Evolutionary conservation across 2,888 invertebrate species (phyloP), one percentile per base, ranked within the genome.

Genomic region (Punctoribates punctum): DNA sequence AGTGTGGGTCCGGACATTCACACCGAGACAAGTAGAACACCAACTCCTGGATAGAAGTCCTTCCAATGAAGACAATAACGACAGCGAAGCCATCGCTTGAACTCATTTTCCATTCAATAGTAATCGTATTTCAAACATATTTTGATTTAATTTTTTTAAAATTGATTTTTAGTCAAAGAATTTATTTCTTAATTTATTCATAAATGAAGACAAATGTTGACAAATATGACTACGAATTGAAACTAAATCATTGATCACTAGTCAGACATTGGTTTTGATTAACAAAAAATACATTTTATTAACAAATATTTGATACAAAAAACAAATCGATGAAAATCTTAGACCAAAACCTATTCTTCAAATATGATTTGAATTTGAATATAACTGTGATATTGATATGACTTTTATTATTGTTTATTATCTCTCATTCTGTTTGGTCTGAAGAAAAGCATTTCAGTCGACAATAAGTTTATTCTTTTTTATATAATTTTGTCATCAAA

Each of bases 241-340:
- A 65, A 65, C 65, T 65, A 29, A 65, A 65, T 65, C 65, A 65
- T 65, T 65, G 29, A 65, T 65, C 13, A 65, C 65, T 65, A 65
- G 65, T 65, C 65, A 65, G 6, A 23, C 34, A 29, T 65, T 29
- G 34, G 34, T 34, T 34, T 34, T 34, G 34, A 34, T 34, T 34
- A 34, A 34, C 4, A 4, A 34, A 34, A 34, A 34, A 34, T 8
- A 8, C 34, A 34, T 34, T 34, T 34, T 34, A 34, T 34, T 34
- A 34, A 34, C 8, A 4, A 34, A 34, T 34, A 34, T 34, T 34
- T 34, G 8, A 34, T 34, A n/a, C n/a, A n/a, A n/a, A n/a, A n/a
- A n/a, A 34, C 4, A 8, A 34, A 34, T 34, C 34, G 34, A 34
- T 34, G 34, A 34, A 34, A 34, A 34, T 34, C 34, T 6, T 34